Conservation (phyloP, 2,113 vertebrate genomes). For the Acrocephalus kingi region DNA sequence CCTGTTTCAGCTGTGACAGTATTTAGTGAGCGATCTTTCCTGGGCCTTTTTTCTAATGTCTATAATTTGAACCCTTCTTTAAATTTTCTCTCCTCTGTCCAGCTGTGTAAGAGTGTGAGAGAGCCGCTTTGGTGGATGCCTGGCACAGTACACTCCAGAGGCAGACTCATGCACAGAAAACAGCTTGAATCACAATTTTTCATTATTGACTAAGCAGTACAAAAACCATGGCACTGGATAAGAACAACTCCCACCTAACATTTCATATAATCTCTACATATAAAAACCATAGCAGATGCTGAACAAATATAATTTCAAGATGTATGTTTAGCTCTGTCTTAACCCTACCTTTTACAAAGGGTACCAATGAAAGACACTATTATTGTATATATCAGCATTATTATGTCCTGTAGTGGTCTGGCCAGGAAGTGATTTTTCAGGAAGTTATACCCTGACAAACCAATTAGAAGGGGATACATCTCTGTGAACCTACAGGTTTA, state of each 20-base stretch:
- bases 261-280: background rate
- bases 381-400: background rate
- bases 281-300: background rate
- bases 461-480: too few relatives aligned
- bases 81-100: background rate
- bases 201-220: background rate
- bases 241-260: background rate
- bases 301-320: background rate
- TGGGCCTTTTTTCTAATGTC: too few relatives aligned
- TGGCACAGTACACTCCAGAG: background rate
- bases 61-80: background rate
- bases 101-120: background rate
- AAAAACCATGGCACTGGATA: background rate
- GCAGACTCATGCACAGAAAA: background rate
- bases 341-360: background rate
- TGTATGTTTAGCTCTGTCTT: background rate
- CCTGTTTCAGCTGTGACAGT: background rate
- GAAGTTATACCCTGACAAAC: too few relatives aligned
- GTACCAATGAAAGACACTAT: background rate
- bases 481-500: too few relatives aligned
- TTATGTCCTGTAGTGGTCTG: background rate
- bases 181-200: background rate
- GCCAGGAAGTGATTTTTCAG: too few relatives aligned
- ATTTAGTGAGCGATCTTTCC: background rate
- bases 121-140: background rate